Percentiles rank a stretch among this genome's conserved stretches.
Evolutionary conservation across 2,888 invertebrate species (phyloP).

Genomic region (Zelleria hepariella): DNA sequence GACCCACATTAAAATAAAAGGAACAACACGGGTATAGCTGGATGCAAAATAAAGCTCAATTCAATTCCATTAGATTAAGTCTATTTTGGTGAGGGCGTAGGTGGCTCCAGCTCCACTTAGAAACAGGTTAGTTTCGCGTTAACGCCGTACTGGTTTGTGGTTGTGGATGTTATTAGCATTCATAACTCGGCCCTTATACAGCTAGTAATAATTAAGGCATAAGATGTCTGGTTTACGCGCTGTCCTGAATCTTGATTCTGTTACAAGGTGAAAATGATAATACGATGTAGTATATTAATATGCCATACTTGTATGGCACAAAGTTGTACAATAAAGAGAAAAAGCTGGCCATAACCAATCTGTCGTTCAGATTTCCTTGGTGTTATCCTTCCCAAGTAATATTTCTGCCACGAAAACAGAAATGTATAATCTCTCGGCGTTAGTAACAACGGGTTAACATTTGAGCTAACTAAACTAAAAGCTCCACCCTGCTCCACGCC

Average conservation of each 20-base stretch:
- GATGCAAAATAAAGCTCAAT: too few relatives aligned
- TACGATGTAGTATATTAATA: not conserved
- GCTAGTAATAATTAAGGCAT: not conserved
- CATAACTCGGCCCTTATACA: not conserved
- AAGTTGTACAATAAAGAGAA: too few relatives aligned
- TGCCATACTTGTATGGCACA: too few relatives aligned
- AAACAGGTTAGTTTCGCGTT: not conserved
- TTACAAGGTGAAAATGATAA: not conserved
- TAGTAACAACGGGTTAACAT: too few relatives aligned
- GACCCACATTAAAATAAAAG: not conserved
- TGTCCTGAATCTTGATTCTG: not conserved
- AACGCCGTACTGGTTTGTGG: not conserved
- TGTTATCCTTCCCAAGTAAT: too few relatives aligned
- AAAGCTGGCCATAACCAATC: too few relatives aligned
- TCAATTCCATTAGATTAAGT: not conserved
- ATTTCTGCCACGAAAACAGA: too few relatives aligned
- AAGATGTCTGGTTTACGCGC: not conserved
- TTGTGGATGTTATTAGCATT: not conserved
- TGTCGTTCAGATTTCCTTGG: too few relatives aligned
- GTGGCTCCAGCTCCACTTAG: not conserved
- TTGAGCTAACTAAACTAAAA: too few relatives aligned
- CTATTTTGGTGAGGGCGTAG: not conserved
- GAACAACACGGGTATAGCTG: not conserved
- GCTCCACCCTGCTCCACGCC: too few relatives aligned
- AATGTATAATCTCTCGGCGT: too few relatives aligned